Evolutionary conservation across 1,140 invertebrate species (phyloP).

Genomic region (Brachionus sp.): DNA sequence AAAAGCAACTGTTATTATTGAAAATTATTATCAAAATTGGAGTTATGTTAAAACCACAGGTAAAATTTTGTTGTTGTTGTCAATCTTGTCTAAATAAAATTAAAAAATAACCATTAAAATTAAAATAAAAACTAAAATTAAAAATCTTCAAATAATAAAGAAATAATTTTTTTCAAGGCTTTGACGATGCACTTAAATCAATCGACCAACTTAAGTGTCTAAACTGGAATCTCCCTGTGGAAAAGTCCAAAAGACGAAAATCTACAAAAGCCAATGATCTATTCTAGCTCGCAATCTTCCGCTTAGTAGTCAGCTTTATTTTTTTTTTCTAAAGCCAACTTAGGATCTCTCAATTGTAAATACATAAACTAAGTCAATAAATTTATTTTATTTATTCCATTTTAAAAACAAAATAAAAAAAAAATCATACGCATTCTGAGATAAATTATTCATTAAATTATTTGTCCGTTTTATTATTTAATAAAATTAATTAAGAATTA

Average conservation of each 20-base stretch:
- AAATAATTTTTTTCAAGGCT: slow-evolving; percentile 69
- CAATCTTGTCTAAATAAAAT: no score
- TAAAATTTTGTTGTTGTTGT: no score
- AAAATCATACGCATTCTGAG: neutral
- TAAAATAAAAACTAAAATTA: no score
- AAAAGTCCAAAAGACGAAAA: slow-evolving; percentile 77
- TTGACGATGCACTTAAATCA: slow-evolving; percentile 86
- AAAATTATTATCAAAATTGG: slow-evolving; percentile 85
- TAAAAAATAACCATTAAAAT: no score
- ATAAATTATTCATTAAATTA: neutral
- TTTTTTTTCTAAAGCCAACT: neutral
- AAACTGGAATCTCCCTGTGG: slow-evolving; percentile 88
- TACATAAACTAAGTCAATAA: neutral
- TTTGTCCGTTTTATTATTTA: slow-evolving; percentile 2
- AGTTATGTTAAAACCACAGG: slow-evolving; percentile 90
- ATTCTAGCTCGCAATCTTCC: neutral
- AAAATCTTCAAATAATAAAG: no score
- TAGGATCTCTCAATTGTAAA: neutral
- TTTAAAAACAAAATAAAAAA: neutral
- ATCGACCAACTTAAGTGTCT: slow-evolving; percentile 78
- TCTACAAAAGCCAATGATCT: slow-evolving; percentile 53
- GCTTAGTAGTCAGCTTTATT: neutral
- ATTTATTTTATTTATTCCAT: neutral
- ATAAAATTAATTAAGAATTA: no score
- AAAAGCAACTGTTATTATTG: slow-evolving; percentile 78